Evolutionary conservation across 1,140 invertebrate species (phyloP), one percentile per base, ranked within the genome.

Genomic region (Magallana ariakensis): DNA sequence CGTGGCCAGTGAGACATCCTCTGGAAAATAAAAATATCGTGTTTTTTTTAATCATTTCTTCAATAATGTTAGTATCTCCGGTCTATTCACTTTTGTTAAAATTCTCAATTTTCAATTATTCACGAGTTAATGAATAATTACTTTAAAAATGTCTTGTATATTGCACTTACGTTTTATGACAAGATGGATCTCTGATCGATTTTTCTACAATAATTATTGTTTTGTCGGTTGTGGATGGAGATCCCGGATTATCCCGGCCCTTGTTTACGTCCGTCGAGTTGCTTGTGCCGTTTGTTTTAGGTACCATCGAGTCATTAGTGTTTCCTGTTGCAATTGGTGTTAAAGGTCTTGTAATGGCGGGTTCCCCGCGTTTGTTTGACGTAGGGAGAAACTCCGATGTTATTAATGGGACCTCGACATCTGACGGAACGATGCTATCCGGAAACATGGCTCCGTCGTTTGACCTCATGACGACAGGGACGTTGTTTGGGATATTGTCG

Each of bases 141-240:
- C n/a, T n/a, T n/a, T n/a, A 46, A 46, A 46, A 46, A 46, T 46
- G 33, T 5, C 33, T 4, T 62, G 60, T 62, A 62, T 19, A 62
- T 62, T 16, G 19, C 33, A 85, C 84, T 80, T 80, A 85, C 84
- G 84, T 85, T 56, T 75, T 80, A 56, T 85, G 84, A 70, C 84
- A 85, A 13, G 54, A 54, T 82, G 15, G 46, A 15, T 82, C 80
- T 54, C 9, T 54, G 10, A 46, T 55, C 46, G 53, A 55, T 22
- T 53, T 82, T 4, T 53, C 16, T 26, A 16, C 80, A 10, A 15
- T 6, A 62, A 15, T 62, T 62, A 19, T 4, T 62, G 60, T 62
- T 15, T 19, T 62, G 3, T 19, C 15, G 0, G 33, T 7, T 4
- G 80, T n/a, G n/a, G 9, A 15, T 11, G 80, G 33, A 54, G 5